Base-by-base conservation (phyloP, 2,113 vertebrate species). In the Coreoperca whiteheadi region DNA sequence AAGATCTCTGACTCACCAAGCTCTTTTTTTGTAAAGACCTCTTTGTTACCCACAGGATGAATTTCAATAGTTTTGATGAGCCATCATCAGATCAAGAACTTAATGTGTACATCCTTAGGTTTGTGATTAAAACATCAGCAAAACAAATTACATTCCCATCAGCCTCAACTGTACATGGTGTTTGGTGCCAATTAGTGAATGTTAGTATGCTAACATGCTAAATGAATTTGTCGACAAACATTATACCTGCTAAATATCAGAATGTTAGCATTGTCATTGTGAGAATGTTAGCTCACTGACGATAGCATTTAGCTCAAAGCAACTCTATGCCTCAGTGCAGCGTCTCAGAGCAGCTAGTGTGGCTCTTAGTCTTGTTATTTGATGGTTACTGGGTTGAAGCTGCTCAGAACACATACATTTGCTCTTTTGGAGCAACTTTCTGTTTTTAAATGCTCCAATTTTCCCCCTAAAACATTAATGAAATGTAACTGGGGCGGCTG, bases 1-100 rank as follows among this genome's bases (percentile, higher is more conserved):
- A n/a, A 69, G 63, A 78, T 65, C 48, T 48, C 25, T 54, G 76
- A 57, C 53, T 77, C 74, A 21, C 74, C 21, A 0, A 69, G 65
- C 56, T 54, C 64, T 50, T 68, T n/a, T n/a, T n/a, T n/a, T n/a
- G n/a, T n/a, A n/a, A n/a, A n/a, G n/a, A n/a, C n/a, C n/a, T n/a
- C n/a, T n/a, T n/a, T n/a, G n/a, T n/a, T n/a, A n/a, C n/a, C n/a
- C n/a, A n/a, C n/a, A n/a, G n/a, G n/a, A n/a, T n/a, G n/a, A n/a
- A n/a, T n/a, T n/a, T n/a, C n/a, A n/a, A 60, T 23, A n/a, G 25
- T 14, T 25, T 15, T 61, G 21, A 60, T 50, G 72, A 51, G 2
- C 15, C 16, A 20, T 20, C 41, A 25, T 5, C 7, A 4, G 41
- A 8, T 66, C 15, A 46, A 46, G 15, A 46, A 46, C 1, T 14